phyloP scores from a whole-genome alignment of 2,888 invertebrate species.

The Sarcophaga subvicina region DNA sequence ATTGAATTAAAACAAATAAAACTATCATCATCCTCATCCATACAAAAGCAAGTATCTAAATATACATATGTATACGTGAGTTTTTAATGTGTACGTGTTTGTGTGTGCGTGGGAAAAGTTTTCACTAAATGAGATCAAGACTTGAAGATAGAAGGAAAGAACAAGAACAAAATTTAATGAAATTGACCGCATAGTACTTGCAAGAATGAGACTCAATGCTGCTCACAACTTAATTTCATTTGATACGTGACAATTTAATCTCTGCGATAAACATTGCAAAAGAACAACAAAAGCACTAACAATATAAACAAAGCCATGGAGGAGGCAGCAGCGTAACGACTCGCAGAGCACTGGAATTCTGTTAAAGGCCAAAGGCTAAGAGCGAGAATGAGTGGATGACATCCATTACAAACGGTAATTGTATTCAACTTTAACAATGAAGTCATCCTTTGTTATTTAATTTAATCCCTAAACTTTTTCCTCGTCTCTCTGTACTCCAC shows the following conservation, averaged over 20 bases:
- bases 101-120: neutral
- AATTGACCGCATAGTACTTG: conserved; percentile 40
- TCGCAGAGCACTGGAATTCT: neutral
- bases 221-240: conserved; percentile 66
- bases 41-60: neutral
- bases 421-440: conserved; percentile 44
- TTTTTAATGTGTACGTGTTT: neutral
- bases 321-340: neutral
- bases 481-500: neutral
- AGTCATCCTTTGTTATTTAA: conserved; percentile 33
- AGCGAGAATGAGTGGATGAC: neutral
- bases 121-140: conserved; percentile 25
- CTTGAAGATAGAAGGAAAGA: conserved; percentile 11
- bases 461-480: conserved; percentile 13
- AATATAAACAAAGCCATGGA: neutral
- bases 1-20: conserved; percentile 66
- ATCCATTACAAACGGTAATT: conserved; percentile 33
- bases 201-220: conserved; percentile 31
- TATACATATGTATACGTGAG: neutral
- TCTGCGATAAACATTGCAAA: conserved; percentile 55
- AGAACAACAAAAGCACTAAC: conserved; percentile 23
- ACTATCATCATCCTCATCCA: neutral
- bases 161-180: conserved; percentile 31
- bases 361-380: neutral
- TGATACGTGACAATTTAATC: conserved; percentile 70